Percentiles rank a stretch among this genome's conserved stretches.
Conservation (phyloP, 2,888 invertebrate genomes). For the Subacronicta megacephala region DNA sequence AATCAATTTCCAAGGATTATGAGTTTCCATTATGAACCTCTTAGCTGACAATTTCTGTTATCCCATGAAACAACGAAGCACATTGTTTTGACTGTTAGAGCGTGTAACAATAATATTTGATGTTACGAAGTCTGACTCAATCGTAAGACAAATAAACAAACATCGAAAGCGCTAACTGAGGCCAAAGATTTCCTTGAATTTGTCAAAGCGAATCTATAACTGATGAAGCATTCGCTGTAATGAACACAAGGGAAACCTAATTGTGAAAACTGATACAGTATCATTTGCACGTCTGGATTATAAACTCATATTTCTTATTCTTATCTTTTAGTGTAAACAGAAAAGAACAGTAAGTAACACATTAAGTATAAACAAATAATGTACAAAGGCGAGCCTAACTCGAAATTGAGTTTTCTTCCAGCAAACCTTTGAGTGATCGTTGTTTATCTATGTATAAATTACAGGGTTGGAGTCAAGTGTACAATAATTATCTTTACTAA, state of each 20-base stretch:
- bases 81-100: conserved; percentile 6
- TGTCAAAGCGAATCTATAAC: conserved; percentile 19
- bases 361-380: too few species aligned
- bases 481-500: too few species aligned
- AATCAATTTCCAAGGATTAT: not conserved
- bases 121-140: conserved; percentile 2
- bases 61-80: conserved; percentile 1
- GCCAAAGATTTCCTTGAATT: conserved; percentile 19
- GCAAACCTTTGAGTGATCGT: too few species aligned
- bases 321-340: too few species aligned
- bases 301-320: conserved; percentile 39
- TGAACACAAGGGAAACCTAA: conserved; percentile 26
- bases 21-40: not conserved
- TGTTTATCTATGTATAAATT: too few species aligned
- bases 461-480: too few species aligned
- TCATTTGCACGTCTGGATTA: conserved; percentile 13
- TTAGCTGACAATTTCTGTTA: conserved; percentile 6
- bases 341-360: too few species aligned
- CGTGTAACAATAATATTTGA: conserved; percentile 14
- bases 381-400: too few species aligned
- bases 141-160: conserved; percentile 11
- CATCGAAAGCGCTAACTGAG: conserved; percentile 18
- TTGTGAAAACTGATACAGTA: conserved; percentile 47
- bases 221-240: conserved; percentile 20
- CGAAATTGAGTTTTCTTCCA: too few species aligned